Conservation (phyloP, 2,113 vertebrate genomes). For the Paedocypris sp. region DNA sequence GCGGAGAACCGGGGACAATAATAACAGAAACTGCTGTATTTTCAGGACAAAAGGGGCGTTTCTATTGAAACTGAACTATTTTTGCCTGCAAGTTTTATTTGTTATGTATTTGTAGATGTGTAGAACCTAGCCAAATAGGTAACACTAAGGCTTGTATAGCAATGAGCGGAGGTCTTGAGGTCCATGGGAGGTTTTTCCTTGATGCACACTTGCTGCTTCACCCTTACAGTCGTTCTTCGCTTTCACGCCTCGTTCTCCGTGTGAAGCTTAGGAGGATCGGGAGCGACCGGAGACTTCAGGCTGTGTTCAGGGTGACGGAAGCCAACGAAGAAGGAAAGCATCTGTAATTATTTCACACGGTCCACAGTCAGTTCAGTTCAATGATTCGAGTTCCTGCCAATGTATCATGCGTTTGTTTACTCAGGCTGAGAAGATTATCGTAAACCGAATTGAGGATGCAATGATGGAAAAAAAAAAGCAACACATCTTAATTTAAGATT, state of each 20-base stretch:
- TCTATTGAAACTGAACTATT: constrained; percentile 99
- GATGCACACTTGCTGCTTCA: constrained; percentile 80
- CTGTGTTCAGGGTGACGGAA: constrained; percentile 49
- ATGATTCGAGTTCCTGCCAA: constrained; percentile 51
- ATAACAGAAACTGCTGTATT: constrained; percentile 94
- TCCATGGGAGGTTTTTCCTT: constrained; percentile 41
- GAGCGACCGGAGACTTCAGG: background rate
- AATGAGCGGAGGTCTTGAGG: constrained; percentile 77
- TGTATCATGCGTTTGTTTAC: constrained; percentile 87
- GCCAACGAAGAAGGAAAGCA: background rate
- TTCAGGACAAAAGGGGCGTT: constrained; percentile 97
- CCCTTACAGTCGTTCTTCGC: constrained; percentile 69
- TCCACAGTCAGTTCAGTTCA: constrained; percentile 25
- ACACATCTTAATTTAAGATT: constrained; percentile 79
- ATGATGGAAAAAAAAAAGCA: constrained; percentile 44
- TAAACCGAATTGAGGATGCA: constrained; percentile 71
- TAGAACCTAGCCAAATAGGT: constrained; percentile 98
- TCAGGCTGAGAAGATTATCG: constrained; percentile 58
- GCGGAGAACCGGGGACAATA: constrained; percentile 64
- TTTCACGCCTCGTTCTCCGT: constrained; percentile 48
- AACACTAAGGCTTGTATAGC: constrained; percentile 98
- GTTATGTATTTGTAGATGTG: constrained; percentile 99
- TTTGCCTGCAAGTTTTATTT: constrained; percentile 99
- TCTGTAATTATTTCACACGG: constrained; percentile 9
- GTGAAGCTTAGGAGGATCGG: constrained; percentile 41